Percentiles rank a stretch among this genome's conserved stretches.
Evolutionary conservation across 2,797 vertebrate species (phyloP).

Genomic region (Melanotaenia trifasciata): DNA sequence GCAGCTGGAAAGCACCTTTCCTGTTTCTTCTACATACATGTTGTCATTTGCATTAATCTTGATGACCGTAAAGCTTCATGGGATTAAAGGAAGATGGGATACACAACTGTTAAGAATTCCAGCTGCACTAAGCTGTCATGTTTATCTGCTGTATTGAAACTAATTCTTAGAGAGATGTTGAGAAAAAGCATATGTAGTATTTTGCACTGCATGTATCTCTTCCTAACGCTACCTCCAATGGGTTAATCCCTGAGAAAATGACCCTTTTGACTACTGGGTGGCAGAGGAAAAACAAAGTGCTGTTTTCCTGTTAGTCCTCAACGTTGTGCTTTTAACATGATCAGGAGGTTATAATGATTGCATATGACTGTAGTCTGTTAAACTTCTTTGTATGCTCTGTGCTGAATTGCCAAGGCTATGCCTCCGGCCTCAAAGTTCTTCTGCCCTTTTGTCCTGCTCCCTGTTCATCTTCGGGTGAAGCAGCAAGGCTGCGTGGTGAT

Average conservation of each 20-base stretch:
- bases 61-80: not conserved
- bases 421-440: constrained; percentile 20
- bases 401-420: constrained; percentile 13
- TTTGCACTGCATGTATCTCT: not conserved
- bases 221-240: not conserved
- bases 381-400: not conserved
- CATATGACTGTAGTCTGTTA: not conserved
- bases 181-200: too few relatives aligned
- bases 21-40: not conserved
- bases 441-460: constrained; percentile 14
- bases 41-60: not conserved
- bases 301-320: not conserved
- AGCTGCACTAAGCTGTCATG: not conserved
- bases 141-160: not conserved
- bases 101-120: not conserved
- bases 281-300: not conserved
- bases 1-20: not conserved
- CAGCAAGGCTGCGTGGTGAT: constrained; percentile 52
- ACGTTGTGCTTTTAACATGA: not conserved
- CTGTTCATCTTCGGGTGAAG: constrained; percentile 25
- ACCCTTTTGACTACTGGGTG: not conserved
- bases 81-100: not conserved
- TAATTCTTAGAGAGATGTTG: not conserved
- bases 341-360: not conserved
- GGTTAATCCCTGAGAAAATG: not conserved